phyloP scores from a whole-genome alignment of 2,797 vertebrate genomes.

The Notoglanidium macrostoma region DNA sequence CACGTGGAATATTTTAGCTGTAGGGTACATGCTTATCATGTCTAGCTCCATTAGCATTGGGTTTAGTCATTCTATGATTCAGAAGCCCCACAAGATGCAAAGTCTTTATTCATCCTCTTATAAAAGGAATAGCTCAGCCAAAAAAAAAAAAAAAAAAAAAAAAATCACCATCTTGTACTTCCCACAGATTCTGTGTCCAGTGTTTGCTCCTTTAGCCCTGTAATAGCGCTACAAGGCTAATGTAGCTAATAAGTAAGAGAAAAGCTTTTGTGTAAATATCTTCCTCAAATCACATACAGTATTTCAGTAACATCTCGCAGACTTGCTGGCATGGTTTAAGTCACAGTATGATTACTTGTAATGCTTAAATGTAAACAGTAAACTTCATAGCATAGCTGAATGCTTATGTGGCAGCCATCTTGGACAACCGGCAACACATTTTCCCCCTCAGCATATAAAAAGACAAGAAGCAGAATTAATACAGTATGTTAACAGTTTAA shows the following conservation, averaged over 20 bases:
- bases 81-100: neutral
- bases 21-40: slow-evolving; percentile 4
- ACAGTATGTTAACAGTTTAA: neutral
- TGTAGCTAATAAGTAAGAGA: neutral
- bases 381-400: neutral
- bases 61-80: slow-evolving; percentile 7
- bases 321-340: neutral
- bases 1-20: slow-evolving; percentile 11
- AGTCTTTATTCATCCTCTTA: neutral
- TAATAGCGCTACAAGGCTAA: neutral
- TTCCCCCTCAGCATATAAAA: neutral
- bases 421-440: neutral
- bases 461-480: neutral
- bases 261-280: neutral
- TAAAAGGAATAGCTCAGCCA: neutral
- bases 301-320: neutral
- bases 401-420: neutral
- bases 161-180: no score
- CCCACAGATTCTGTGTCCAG: neutral
- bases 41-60: neutral
- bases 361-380: neutral
- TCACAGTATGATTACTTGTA: neutral
- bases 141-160: neutral
- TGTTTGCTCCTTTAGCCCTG: neutral
- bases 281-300: neutral